phyloP scores from a whole-genome alignment of 2,797 vertebrate species.

The Aeoliscus strigatus region DNA sequence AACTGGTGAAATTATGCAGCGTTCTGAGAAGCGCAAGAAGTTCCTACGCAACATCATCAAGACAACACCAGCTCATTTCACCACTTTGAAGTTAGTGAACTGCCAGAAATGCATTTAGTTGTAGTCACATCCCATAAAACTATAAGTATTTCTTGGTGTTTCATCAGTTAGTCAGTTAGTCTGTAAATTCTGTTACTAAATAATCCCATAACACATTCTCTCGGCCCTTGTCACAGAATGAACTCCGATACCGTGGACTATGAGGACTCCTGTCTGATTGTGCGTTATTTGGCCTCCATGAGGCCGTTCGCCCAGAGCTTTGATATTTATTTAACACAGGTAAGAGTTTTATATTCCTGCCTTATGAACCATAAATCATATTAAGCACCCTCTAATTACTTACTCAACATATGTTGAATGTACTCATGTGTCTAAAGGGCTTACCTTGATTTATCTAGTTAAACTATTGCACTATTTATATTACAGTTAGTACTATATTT shows the following conservation, averaged over 20 bases:
- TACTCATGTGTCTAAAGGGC: not conserved
- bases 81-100: slow-evolving; percentile 83
- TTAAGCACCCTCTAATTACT: not conserved
- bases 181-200: not conserved
- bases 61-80: slow-evolving; percentile 85
- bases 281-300: slow-evolving; percentile 99
- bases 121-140: too few species aligned
- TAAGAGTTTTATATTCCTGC: slow-evolving; percentile 52
- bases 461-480: too few species aligned
- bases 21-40: slow-evolving; percentile 90
- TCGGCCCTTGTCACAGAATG: slow-evolving; percentile 72
- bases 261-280: slow-evolving; percentile 94
- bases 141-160: too few species aligned
- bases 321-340: slow-evolving; percentile 99
- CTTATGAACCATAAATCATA: not conserved
- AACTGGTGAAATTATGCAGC: slow-evolving; percentile 94
- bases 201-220: not conserved
- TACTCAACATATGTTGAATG: not conserved
- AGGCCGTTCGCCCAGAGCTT: slow-evolving; percentile 99
- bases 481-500: too few species aligned
- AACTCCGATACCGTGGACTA: slow-evolving; percentile 97
- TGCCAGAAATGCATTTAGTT: not conserved
- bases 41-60: slow-evolving; percentile 91
- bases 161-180: not conserved
- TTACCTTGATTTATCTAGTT: too few species aligned